A percentile compares a stretch with the other conserved stretches of the same genome.
Evolutionary conservation across 2,113 vertebrate species (phyloP).

Genomic region (Semnornis frantzii): DNA sequence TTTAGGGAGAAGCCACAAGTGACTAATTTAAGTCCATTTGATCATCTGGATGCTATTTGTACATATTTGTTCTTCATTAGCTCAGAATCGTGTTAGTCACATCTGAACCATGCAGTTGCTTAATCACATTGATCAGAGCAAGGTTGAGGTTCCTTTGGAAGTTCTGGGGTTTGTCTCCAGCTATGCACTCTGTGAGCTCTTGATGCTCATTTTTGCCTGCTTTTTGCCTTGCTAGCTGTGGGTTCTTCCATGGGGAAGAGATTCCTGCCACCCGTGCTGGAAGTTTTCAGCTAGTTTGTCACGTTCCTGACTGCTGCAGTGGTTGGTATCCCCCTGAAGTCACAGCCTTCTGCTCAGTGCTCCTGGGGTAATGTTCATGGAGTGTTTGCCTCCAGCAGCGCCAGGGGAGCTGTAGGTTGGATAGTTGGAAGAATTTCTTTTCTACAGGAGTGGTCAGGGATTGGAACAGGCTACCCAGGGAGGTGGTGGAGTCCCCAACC

Average conservation of each 20-base stretch:
- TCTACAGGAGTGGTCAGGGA: too few species aligned
- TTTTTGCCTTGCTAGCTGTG: background rate
- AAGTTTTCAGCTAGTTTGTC: background rate
- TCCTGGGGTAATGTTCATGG: background rate
- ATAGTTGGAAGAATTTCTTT: too few species aligned
- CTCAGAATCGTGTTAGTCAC: constrained; percentile 65
- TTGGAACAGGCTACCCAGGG: too few species aligned
- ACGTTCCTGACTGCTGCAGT: background rate
- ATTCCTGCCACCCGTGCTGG: rapidly evolving
- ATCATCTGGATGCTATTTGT: constrained; percentile 75
- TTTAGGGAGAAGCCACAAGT: constrained; percentile 65
- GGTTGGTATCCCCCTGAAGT: background rate
- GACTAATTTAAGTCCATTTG: constrained; percentile 79
- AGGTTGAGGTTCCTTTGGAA: constrained; percentile 18
- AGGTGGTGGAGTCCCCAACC: too few species aligned
- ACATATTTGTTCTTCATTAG: constrained; percentile 78
- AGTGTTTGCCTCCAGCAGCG: rapidly evolving
- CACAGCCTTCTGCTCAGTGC: background rate
- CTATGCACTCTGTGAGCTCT: background rate
- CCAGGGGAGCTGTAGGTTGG: too few species aligned
- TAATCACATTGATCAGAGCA: constrained; percentile 63
- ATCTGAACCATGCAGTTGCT: constrained; percentile 65
- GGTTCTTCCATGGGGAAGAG: background rate
- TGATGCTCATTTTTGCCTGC: background rate
- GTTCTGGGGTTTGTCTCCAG: background rate